A percentile compares a stretch with the other conserved stretches of the same genome.
phyloP scores from a whole-genome alignment of 2,797 vertebrate genomes.

The Labeo calbasu region DNA sequence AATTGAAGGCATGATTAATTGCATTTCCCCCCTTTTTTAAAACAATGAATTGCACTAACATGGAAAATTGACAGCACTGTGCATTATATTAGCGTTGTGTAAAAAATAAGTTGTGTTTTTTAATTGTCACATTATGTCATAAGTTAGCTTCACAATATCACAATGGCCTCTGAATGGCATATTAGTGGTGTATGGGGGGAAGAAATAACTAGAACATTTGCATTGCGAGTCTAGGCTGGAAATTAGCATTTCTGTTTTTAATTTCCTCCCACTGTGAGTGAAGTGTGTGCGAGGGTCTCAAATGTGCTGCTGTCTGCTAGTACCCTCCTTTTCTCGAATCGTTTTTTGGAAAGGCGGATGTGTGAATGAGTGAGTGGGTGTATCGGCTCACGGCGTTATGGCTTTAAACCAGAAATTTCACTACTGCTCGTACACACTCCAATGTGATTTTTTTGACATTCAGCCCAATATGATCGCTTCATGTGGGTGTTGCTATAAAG shows the following conservation, averaged over 20 bases:
- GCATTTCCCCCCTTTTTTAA: no score
- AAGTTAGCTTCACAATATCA: background rate
- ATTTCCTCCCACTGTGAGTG: background rate
- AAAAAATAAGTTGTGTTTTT: background rate
- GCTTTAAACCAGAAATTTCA: constrained; percentile 41
- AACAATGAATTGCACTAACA: background rate
- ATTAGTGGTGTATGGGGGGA: background rate
- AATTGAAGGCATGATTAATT: background rate
- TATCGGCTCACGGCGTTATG: constrained; percentile 49
- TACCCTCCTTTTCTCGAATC: background rate
- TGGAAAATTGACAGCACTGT: background rate
- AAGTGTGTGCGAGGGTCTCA: constrained; percentile 29
- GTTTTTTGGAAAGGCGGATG: constrained; percentile 43
- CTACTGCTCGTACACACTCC: background rate
- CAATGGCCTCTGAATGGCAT: no score
- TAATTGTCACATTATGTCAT: background rate
- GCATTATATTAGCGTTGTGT: background rate
- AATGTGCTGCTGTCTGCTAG: constrained; percentile 9
- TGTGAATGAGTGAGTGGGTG: constrained; percentile 55
- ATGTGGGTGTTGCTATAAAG: constrained; percentile 20
- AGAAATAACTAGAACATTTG: background rate
- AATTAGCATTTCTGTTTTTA: constrained; percentile 9
- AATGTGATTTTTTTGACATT: constrained; percentile 1
- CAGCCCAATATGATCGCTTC: background rate
- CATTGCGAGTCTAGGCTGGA: background rate